phyloP scores from a whole-genome alignment of 2,113 vertebrate genomes.

The Vireo altiloquus region DNA sequence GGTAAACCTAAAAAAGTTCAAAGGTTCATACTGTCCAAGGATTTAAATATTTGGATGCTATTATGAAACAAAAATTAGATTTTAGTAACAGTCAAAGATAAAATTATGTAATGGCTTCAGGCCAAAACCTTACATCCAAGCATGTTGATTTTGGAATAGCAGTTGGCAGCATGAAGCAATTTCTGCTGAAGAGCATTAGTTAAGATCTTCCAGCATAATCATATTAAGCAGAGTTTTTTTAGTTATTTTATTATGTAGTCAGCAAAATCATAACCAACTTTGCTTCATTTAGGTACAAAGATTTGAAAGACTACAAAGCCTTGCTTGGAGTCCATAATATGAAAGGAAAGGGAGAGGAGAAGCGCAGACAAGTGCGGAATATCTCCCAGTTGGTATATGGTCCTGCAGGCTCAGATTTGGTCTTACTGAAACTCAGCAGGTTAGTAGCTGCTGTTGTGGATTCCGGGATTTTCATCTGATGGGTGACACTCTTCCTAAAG shows the following conservation, averaged over 20 bases:
- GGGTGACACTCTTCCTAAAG: background rate
- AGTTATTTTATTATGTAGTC: background rate
- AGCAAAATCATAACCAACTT: background rate
- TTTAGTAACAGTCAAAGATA: background rate
- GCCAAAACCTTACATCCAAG: background rate
- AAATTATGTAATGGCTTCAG: background rate
- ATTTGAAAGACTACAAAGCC: constrained; percentile 90
- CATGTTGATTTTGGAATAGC: constrained; percentile 35
- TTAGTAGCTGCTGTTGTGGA: constrained; percentile 58
- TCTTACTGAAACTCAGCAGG: constrained; percentile 88
- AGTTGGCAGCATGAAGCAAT: background rate
- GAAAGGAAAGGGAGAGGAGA: constrained; percentile 77
- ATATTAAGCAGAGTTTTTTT: background rate
- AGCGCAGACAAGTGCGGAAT: constrained; percentile 83
- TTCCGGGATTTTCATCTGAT: background rate
- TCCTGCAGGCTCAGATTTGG: constrained; percentile 88
- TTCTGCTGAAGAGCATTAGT: background rate
- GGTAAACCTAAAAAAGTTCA: background rate
- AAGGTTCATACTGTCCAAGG: background rate
- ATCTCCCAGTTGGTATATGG: constrained; percentile 92
- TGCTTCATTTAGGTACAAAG: constrained; percentile 79
- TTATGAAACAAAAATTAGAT: background rate
- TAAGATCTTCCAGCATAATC: constrained; percentile 1
- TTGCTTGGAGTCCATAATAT: constrained; percentile 90
- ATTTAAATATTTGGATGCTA: background rate